Percentiles rank a stretch among this genome's conserved stretches.
Conservation (phyloP, 2,797 vertebrate species). For the Manis pentadactyla region DNA sequence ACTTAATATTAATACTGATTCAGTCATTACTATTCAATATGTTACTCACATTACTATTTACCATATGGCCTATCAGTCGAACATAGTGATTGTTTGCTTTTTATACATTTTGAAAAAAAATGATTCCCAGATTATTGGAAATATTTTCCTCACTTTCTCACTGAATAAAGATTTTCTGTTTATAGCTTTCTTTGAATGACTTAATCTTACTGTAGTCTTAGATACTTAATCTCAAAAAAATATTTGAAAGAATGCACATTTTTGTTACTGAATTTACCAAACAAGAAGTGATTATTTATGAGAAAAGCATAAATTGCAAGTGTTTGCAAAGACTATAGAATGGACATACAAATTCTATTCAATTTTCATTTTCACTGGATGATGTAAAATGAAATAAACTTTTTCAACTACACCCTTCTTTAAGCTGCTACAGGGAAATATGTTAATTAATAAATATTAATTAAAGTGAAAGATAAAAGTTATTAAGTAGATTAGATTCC, state of each 20-base stretch:
- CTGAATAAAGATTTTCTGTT: neutral
- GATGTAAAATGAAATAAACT: neutral
- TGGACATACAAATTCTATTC: neutral
- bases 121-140: neutral
- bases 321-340: neutral
- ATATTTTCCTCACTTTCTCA: neutral
- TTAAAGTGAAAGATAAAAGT: neutral
- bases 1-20: neutral
- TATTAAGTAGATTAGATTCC: neutral
- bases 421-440: neutral
- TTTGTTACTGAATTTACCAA: neutral
- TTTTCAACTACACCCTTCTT: neutral
- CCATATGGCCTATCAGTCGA: neutral
- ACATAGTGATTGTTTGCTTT: neutral
- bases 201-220: neutral
- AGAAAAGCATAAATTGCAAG: neutral
- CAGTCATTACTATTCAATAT: neutral
- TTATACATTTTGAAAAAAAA: neutral
- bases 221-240: neutral
- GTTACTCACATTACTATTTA: neutral
- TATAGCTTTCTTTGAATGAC: neutral
- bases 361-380: constrained; percentile 15
- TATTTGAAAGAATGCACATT: neutral
- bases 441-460: constrained; percentile 22
- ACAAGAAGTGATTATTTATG: neutral